phyloP scores from a whole-genome alignment of 2,888 invertebrate genomes.

The Xanthostigma xanthostigma region DNA sequence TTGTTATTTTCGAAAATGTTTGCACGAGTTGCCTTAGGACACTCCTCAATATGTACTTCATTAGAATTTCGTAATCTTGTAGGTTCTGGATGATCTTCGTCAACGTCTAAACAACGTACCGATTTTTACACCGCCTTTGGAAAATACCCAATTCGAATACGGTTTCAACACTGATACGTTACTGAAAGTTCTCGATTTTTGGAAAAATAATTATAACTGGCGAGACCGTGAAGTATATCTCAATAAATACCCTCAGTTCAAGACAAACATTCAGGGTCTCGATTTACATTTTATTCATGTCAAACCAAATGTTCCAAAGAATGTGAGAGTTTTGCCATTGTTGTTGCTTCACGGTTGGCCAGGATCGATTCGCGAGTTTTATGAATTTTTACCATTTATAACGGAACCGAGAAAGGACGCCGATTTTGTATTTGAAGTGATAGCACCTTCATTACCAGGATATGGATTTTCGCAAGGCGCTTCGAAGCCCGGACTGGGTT shows the following conservation, averaged over 20 bases:
- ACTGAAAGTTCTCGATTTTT: constrained; percentile 53
- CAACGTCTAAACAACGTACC: constrained; percentile 35
- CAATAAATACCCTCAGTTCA: constrained; percentile 53
- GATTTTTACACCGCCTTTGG: constrained; percentile 35
- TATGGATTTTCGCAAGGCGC: constrained; percentile 38
- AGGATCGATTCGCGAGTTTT: constrained; percentile 74
- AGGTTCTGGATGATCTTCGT: constrained; percentile 36
- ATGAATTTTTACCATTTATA: constrained; percentile 55
- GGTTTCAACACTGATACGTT: constrained; percentile 64
- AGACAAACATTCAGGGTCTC: constrained; percentile 54
- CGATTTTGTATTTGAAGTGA: constrained; percentile 48
- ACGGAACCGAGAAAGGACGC: constrained; percentile 31
- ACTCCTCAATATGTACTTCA: background rate
- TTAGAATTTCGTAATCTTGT: constrained; percentile 10
- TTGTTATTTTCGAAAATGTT: too few relatives aligned
- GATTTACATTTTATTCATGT: constrained; percentile 53
- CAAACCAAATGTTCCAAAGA: constrained; percentile 30
- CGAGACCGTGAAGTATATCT: constrained; percentile 38
- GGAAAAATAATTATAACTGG: constrained; percentile 61
- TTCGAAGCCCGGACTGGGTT: constrained; percentile 42
- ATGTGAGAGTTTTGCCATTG: constrained; percentile 40
- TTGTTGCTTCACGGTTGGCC: constrained; percentile 82
- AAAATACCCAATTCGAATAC: constrained; percentile 57
- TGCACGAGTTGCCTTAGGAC: background rate
- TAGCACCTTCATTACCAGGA: constrained; percentile 38